A percentile compares a stretch with the other conserved stretches of the same genome.
These are phyloP conservation scores for Geotrypetes seraphini DNA, from an alignment of 2,797 vertebrate species.

Conservation along the genomic window DNA sequence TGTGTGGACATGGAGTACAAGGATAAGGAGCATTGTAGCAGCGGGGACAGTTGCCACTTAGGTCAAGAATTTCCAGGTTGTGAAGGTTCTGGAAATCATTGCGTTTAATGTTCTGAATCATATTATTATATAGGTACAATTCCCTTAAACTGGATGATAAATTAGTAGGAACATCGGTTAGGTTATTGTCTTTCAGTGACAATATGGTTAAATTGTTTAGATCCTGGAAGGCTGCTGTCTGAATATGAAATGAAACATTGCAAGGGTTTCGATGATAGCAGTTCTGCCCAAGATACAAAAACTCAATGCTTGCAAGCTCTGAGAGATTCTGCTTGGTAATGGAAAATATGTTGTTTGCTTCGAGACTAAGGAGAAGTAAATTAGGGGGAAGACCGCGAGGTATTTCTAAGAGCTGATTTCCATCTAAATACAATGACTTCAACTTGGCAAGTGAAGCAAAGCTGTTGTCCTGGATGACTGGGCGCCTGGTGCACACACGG, in stretches of 20 bases:
- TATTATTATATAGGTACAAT: conserved; percentile 86
- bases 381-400: conserved; percentile 68
- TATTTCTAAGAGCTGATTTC: conserved; percentile 74
- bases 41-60: conserved; percentile 89
- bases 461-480: conserved; percentile 53
- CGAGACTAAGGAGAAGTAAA: conserved; percentile 76
- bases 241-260: conserved; percentile 69
- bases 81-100: conserved; percentile 67
- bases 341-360: conserved; percentile 75
- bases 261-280: conserved; percentile 92
- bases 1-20: conserved; percentile 69
- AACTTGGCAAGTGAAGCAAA: conserved; percentile 63
- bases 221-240: conserved; percentile 61
- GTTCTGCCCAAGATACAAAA: conserved; percentile 83
- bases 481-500: conserved; percentile 46
- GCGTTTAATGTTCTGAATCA: conserved; percentile 54
- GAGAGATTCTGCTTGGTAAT: conserved; percentile 67
- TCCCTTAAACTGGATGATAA: conserved; percentile 70
- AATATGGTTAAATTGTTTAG: conserved; percentile 67
- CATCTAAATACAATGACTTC: conserved; percentile 80
- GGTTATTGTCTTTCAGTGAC: conserved; percentile 83
- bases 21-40: conserved; percentile 85
- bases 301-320: conserved; percentile 60
- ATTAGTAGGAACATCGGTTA: conserved; percentile 65
- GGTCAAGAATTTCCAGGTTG: conserved; percentile 76